Percentiles rank a stretch among this genome's conserved stretches.
These are phyloP conservation scores for Corynorhinus townsendii DNA, from an alignment of 2,113 vertebrate genomes.

Conservation along the genomic window DNA sequence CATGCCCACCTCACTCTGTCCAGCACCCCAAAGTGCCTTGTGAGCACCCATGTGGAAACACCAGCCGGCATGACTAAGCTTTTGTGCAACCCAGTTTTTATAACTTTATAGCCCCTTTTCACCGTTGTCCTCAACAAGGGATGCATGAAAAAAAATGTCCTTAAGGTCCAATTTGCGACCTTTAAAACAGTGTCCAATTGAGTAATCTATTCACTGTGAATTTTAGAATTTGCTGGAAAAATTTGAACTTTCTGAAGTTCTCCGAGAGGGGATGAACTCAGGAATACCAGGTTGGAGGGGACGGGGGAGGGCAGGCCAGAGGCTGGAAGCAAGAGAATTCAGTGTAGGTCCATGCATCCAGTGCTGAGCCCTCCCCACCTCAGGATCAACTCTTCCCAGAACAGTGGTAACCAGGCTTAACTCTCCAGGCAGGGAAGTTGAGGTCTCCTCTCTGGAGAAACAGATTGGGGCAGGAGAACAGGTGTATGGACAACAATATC, in stretches of 20 bases:
- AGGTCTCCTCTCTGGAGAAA: not conserved
- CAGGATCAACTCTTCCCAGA: not conserved
- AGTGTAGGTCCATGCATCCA: not conserved
- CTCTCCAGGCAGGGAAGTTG: too few species aligned
- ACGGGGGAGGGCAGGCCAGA: accelerated
- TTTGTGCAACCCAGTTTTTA: not conserved
- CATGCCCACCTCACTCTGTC: not conserved
- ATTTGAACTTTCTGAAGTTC: not conserved
- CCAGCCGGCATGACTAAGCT: not conserved
- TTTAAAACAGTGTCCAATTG: not conserved
- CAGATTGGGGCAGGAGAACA: not conserved
- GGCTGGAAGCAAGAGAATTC: not conserved
- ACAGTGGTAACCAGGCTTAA: too few species aligned
- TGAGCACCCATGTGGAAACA: not conserved
- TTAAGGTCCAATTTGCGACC: not conserved
- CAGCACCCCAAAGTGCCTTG: not conserved
- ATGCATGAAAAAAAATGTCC: not conserved
- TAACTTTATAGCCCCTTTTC: not conserved
- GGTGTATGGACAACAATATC: not conserved
- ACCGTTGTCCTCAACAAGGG: not conserved
- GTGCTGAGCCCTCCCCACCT: not conserved
- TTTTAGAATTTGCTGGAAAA: not conserved
- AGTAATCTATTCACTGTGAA: not conserved
- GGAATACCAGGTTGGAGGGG: not conserved
- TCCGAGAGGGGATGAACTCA: not conserved